A percentile compares a stretch with the other conserved stretches of the same genome.
Conservation (phyloP, 2,888 invertebrate species). For the Drosophila macrospina region DNA sequence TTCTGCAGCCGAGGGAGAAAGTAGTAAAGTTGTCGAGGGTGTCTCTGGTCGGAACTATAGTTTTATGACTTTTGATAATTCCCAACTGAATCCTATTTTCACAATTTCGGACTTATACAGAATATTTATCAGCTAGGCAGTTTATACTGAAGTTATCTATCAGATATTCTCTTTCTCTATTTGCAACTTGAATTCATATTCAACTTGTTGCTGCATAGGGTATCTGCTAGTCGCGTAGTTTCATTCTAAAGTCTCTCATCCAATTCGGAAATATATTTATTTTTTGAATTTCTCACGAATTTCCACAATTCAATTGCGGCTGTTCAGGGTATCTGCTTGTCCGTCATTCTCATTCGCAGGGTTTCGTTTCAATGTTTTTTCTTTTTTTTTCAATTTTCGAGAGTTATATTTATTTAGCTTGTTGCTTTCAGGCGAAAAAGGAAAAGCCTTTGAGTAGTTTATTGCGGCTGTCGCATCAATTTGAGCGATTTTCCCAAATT, state of each 20-base stretch:
- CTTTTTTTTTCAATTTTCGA: constrained; percentile 34
- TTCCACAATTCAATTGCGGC: not conserved
- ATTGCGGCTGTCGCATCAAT: constrained; percentile 50
- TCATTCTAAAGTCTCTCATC: not conserved
- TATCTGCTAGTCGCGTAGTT: not conserved
- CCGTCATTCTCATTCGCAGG: not conserved
- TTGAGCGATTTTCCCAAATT: constrained; percentile 54
- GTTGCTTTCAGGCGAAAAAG: constrained; percentile 43
- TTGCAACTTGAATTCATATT: not conserved
- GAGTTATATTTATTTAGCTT: constrained; percentile 71
- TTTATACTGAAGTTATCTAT: not conserved
- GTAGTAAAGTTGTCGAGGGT: too few relatives aligned
- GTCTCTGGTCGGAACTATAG: too few relatives aligned
- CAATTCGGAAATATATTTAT: not conserved
- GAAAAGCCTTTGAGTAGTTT: constrained; percentile 57
- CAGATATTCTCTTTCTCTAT: not conserved
- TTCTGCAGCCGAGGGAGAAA: too few relatives aligned
- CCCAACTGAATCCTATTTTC: too few relatives aligned
- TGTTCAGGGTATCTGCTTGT: constrained; percentile 12
- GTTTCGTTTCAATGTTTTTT: constrained; percentile 13
- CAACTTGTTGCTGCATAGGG: not conserved
- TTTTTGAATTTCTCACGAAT: not conserved
- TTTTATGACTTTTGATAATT: too few relatives aligned
- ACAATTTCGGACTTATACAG: too few relatives aligned
- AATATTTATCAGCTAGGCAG: not conserved